phyloP scores from a whole-genome alignment of 2,797 vertebrate genomes.

The Galaxias olidus region DNA sequence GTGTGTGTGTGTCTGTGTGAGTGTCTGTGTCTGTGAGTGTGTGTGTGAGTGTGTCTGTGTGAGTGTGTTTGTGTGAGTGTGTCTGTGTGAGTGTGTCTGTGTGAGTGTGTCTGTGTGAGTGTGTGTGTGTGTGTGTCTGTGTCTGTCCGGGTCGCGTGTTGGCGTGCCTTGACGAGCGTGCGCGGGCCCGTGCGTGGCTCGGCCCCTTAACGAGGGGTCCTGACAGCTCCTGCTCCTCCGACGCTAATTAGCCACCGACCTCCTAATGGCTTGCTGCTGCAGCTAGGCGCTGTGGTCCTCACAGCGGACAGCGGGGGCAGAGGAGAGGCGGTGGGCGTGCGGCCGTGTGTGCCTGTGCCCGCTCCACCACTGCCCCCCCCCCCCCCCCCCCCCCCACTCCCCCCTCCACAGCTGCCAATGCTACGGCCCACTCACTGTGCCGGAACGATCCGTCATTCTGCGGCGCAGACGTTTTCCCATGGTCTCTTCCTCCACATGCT shows the following conservation, averaged over 20 bases:
- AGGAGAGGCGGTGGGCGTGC: constrained; percentile 25
- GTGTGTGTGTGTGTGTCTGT: neutral
- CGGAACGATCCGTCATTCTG: constrained; percentile 55
- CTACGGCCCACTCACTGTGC: no score
- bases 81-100: neutral
- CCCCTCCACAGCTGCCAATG: no score
- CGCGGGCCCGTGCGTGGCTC: neutral
- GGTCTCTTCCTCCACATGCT: constrained; percentile 9
- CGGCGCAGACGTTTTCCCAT: neutral
- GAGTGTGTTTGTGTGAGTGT: neutral
- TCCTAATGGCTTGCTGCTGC: constrained; percentile 53
- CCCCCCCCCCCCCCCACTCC: no score
- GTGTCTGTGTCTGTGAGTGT: no score
- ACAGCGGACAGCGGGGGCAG: constrained; percentile 23
- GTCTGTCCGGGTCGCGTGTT: no score
- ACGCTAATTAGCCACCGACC: constrained; percentile 58
- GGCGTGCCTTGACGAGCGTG: neutral
- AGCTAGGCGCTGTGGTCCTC: constrained; percentile 22
- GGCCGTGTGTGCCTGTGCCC: constrained; percentile 21
- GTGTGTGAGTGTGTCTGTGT: neutral
- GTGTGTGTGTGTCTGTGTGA: no score
- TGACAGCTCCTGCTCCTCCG: constrained; percentile 26
- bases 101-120: neutral
- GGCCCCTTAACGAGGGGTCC: constrained; percentile 23
- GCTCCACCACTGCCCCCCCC: constrained; percentile 10